Evolutionary conservation across 2,888 invertebrate species (phyloP).

Genomic region (Caenorhabditis auriculariae): DNA sequence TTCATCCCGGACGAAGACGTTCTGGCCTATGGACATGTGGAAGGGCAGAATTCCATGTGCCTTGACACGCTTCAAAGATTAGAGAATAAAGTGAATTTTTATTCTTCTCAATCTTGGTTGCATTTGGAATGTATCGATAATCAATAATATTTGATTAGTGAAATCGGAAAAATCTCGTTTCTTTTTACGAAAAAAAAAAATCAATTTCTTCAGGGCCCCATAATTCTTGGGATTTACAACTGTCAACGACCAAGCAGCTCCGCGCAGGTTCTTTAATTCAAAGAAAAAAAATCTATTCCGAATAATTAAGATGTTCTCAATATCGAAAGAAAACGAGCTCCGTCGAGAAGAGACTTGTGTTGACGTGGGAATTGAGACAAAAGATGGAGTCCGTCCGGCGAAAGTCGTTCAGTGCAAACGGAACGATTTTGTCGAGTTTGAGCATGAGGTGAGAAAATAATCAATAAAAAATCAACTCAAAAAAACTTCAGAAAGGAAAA

Average conservation of each 20-base stretch:
- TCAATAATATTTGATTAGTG: too few species aligned
- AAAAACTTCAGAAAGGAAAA: slow-evolving; percentile 28
- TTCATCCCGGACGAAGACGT: slow-evolving; percentile 84
- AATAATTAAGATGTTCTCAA: slow-evolving; percentile 52
- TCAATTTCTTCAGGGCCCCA: slow-evolving; percentile 10
- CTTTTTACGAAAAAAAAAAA: neutral
- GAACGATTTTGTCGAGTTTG: slow-evolving; percentile 10
- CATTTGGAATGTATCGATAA: too few species aligned
- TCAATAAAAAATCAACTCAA: neutral
- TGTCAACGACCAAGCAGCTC: slow-evolving; percentile 48
- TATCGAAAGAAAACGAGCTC: slow-evolving; percentile 36
- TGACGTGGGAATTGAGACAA: slow-evolving; percentile 6
- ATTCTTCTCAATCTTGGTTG: too few species aligned
- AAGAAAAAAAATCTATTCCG: neutral
- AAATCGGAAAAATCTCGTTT: too few species aligned
- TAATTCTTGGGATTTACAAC: slow-evolving; percentile 38
- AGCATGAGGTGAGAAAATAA: slow-evolving; percentile 11
- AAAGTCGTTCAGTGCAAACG: slow-evolving; percentile 14
- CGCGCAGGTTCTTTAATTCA: slow-evolving; percentile 24
- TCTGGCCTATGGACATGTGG: slow-evolving; percentile 72
- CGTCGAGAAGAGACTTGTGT: slow-evolving; percentile 53
- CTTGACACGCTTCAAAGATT: slow-evolving; percentile 59
- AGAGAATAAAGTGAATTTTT: slow-evolving; percentile 58
- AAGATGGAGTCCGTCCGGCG: slow-evolving; percentile 9
- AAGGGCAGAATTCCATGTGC: slow-evolving; percentile 39